These are phyloP conservation scores for Onychomys torridus DNA, from an alignment of 2,797 vertebrate genomes.

Conservation along the genomic window DNA sequence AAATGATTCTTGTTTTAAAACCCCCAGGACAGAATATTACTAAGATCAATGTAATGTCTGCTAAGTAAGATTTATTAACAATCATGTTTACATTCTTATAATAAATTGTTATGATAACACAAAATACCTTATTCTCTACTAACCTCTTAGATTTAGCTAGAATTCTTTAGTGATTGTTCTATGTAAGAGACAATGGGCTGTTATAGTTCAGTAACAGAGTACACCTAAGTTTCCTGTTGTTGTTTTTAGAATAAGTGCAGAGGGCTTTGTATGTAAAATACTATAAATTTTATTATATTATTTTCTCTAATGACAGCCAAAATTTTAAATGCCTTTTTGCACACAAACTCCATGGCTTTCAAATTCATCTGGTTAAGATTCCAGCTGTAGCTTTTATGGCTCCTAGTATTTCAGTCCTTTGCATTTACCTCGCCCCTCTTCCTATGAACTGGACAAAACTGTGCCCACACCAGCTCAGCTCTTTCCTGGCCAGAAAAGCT, in stretches of 20 bases:
- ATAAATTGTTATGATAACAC: conserved; percentile 36
- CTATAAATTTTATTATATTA: conserved; percentile 38
- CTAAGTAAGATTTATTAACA: conserved; percentile 57
- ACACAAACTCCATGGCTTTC: conserved; percentile 29
- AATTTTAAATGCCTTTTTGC: conserved; percentile 30
- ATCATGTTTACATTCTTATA: conserved; percentile 34
- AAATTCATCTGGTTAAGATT: conserved; percentile 1
- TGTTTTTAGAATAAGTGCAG: background rate
- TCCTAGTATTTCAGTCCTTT: conserved; percentile 30
- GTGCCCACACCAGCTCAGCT: background rate
- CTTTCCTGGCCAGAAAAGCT: conserved; percentile 31
- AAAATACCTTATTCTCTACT: conserved; percentile 53
- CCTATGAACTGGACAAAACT: conserved; percentile 12
- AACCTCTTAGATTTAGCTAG: conserved; percentile 50
- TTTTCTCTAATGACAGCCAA: conserved; percentile 49
- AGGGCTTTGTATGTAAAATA: conserved; percentile 4
- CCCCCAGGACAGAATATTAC: conserved; percentile 38
- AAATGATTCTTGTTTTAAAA: conserved; percentile 45
- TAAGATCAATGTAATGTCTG: conserved; percentile 5
- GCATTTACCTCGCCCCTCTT: conserved; percentile 8
- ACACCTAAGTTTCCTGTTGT: background rate
- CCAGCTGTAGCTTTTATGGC: background rate
- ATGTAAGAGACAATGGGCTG: background rate
- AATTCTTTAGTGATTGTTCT: conserved; percentile 45
- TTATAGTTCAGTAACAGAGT: conserved; percentile 8